These are phyloP conservation scores for Ochotona curzoniae DNA, from an alignment of 2,113 vertebrate genomes.

Conservation along the genomic window DNA sequence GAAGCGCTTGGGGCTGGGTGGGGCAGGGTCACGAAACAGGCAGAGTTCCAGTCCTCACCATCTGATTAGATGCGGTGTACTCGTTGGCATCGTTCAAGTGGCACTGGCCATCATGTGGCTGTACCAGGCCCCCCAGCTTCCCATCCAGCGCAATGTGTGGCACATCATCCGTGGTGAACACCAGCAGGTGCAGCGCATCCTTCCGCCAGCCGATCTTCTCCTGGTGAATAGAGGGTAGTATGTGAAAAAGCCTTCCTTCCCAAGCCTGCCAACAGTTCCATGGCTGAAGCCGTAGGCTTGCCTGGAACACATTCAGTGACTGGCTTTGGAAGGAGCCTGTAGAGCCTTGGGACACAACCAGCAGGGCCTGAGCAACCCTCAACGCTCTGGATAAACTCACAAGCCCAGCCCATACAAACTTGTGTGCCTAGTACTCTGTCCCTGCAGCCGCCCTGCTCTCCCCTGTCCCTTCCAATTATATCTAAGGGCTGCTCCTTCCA, in stretches of 20 bases:
- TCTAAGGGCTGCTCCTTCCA: neutral
- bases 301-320: neutral
- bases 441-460: neutral
- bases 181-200: constrained; percentile 95
- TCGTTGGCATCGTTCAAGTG: constrained; percentile 94
- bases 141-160: constrained; percentile 98
- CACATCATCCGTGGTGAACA: constrained; percentile 96
- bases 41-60: constrained; percentile 88
- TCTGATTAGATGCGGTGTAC: constrained; percentile 92
- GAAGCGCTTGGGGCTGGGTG: neutral
- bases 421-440: rapidly evolving
- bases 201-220: constrained; percentile 97
- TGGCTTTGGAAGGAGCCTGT: neutral
- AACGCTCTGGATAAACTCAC: neutral
- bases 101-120: constrained; percentile 95
- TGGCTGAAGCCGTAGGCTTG: rapidly evolving
- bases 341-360: neutral
- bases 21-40: rapidly evolving
- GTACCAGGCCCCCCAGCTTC: constrained; percentile 95
- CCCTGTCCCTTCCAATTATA: neutral
- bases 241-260: neutral
- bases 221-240: constrained; percentile 82
- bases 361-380: neutral
- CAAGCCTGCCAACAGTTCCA: neutral
- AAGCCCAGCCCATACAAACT: neutral